Conservation (phyloP, 2,113 vertebrate species). For the Phasianus colchicus region DNA sequence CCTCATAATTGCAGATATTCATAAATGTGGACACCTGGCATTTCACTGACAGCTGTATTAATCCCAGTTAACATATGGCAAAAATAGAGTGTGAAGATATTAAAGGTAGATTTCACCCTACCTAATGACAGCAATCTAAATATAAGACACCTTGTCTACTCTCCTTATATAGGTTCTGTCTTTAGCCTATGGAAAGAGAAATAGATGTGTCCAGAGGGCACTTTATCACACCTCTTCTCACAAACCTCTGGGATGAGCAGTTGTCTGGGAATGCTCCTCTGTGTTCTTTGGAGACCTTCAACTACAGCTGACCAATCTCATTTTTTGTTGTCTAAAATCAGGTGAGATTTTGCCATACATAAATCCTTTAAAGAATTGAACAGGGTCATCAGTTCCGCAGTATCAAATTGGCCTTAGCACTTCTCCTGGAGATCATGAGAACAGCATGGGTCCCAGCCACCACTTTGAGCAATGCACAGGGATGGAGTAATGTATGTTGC, state of each 20-base stretch:
- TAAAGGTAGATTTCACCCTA: neutral
- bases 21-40: neutral
- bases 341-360: neutral
- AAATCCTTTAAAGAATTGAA: neutral
- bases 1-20: neutral
- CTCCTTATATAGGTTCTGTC: neutral
- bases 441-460: neutral
- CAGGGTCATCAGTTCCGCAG: no score
- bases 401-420: neutral
- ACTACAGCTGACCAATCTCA: neutral
- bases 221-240: neutral
- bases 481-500: neutral
- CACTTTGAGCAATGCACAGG: rapidly evolving
- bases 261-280: neutral
- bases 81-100: neutral
- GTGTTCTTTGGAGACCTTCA: neutral
- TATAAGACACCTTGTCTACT: neutral
- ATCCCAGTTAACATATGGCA: neutral
- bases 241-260: neutral
- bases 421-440: neutral
- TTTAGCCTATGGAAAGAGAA: neutral
- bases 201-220: neutral
- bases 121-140: neutral
- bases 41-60: neutral
- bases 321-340: neutral